These are phyloP conservation scores for Operophtera brumata DNA, from an alignment of 2,888 invertebrate species.

Conservation along the genomic window DNA sequence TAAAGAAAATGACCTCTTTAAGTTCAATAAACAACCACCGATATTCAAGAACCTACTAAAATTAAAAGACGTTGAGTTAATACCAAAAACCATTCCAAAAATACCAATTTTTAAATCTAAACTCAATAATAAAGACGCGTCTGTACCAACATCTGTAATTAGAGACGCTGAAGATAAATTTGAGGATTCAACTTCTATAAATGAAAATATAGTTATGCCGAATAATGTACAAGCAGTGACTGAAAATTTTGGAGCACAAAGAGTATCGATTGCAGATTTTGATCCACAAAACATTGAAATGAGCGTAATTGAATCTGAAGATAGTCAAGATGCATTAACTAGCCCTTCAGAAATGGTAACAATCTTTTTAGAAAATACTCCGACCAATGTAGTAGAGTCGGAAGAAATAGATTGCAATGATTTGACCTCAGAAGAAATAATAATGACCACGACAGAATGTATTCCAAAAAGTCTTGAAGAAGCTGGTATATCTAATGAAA, in stretches of 20 bases:
- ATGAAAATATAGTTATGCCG: constrained; percentile 12
- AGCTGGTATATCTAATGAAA: not conserved
- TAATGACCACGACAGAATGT: not conserved
- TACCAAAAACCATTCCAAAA: constrained; percentile 24
- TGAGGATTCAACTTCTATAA: constrained; percentile 11
- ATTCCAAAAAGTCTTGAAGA: not conserved
- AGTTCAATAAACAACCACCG: constrained; percentile 27
- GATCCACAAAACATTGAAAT: not conserved
- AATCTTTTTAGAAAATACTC: not conserved
- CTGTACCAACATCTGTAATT: not conserved
- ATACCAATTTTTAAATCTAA: constrained; percentile 13
- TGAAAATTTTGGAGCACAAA: not conserved
- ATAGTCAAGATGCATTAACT: constrained; percentile 8
- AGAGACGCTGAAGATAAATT: constrained; percentile 8
- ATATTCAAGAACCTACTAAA: constrained; percentile 48
- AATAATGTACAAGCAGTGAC: not conserved
- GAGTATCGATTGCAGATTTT: not conserved
- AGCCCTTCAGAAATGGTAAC: constrained; percentile 18
- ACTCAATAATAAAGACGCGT: constrained; percentile 3
- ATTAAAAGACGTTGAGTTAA: constrained; percentile 50
- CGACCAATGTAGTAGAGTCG: not conserved
- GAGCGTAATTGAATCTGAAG: not conserved
- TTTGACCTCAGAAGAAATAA: constrained; percentile 2
- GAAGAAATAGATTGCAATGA: constrained; percentile 5
- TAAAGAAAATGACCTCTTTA: constrained; percentile 1